phyloP scores from a whole-genome alignment of 2,113 vertebrate species.

The Varanus salvator region DNA sequence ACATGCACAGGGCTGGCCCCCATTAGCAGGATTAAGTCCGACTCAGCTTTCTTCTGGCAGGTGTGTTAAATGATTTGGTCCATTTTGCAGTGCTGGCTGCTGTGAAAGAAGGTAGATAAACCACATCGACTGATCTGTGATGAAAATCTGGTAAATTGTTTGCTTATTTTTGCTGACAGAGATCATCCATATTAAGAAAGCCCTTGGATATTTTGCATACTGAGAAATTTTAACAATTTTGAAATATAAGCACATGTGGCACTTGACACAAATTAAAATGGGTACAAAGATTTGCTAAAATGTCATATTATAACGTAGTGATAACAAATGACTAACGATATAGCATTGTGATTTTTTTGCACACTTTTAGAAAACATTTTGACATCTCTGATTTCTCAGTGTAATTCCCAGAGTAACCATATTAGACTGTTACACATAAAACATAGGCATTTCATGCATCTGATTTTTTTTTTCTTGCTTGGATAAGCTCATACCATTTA shows the following conservation, averaged over 20 bases:
- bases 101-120: slow-evolving; percentile 8
- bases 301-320: neutral
- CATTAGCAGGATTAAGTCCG: slow-evolving; percentile 41
- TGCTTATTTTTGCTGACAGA: slow-evolving; percentile 12
- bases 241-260: neutral
- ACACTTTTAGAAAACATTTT: neutral
- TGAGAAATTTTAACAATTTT: neutral
- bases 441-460: neutral
- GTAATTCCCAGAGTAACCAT: neutral
- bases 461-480: neutral
- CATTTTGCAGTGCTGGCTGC: slow-evolving; percentile 10
- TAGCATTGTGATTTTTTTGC: neutral
- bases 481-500: neutral
- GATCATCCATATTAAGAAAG: neutral
- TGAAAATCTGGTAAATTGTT: slow-evolving; percentile 18
- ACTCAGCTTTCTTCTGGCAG: slow-evolving; percentile 37
- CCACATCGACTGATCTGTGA: neutral
- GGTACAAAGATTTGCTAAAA: neutral
- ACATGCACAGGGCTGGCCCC: neutral
- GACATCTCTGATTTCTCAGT: neutral
- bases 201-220: neutral
- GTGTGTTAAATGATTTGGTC: neutral
- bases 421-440: neutral
- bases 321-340: neutral
- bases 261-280: neutral